These are phyloP conservation scores for Aspidiotus destructor DNA, from an alignment of 2,888 invertebrate genomes.

Conservation along the genomic window DNA sequence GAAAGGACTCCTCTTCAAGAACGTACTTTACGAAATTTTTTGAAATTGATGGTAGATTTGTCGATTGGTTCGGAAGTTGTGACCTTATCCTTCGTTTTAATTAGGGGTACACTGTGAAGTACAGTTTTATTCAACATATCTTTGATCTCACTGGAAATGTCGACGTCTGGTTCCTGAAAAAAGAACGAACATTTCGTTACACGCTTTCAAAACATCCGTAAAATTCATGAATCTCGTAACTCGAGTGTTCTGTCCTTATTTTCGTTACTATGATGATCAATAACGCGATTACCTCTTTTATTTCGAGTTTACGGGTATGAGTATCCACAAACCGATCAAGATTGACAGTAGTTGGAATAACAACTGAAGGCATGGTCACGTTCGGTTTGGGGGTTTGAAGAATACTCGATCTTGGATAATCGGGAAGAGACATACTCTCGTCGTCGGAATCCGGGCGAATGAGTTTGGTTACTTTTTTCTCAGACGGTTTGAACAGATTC, in stretches of 20 bases:
- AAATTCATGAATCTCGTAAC: no score
- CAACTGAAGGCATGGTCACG: neutral
- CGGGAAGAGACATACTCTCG: neutral
- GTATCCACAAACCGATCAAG: neutral
- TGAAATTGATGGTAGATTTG: conserved; percentile 20
- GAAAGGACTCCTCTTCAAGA: neutral
- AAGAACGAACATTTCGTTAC: neutral
- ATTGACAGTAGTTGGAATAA: neutral
- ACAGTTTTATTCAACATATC: conserved; percentile 12
- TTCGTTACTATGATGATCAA: neutral
- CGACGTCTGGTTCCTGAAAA: neutral
- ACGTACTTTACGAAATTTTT: conserved; percentile 17
- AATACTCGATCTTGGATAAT: no score
- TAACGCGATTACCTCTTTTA: conserved; percentile 2
- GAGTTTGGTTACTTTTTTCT: neutral
- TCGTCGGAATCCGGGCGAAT: neutral
- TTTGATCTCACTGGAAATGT: neutral
- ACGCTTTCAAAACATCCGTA: no score
- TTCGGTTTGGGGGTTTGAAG: no score
- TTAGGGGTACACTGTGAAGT: conserved; percentile 8
- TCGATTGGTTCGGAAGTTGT: neutral
- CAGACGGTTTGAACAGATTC: neutral
- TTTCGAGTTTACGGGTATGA: neutral
- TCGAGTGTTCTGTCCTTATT: no score
- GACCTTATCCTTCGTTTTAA: neutral